A percentile compares a stretch with the other conserved stretches of the same genome.
Evolutionary conservation across 2,797 vertebrate species (phyloP).

Genomic region (Numenius phaeopus): DNA sequence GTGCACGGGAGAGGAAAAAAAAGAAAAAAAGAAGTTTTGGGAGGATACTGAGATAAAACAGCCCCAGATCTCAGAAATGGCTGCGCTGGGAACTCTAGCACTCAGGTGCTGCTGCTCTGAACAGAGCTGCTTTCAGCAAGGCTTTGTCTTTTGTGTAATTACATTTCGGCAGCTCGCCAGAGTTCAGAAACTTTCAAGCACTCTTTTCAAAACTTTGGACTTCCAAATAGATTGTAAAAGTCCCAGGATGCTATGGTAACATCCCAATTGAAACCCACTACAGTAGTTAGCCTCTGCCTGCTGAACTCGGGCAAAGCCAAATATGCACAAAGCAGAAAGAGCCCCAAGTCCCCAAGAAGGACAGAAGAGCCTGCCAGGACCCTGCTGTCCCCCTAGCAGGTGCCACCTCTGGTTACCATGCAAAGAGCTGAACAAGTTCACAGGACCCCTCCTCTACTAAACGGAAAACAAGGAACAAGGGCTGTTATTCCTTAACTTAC

Average conservation of each 20-base stretch:
- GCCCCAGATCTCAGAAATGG: neutral
- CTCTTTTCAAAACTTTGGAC: conserved; percentile 73
- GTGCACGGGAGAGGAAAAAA: neutral
- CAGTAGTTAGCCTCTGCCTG: conserved; percentile 30
- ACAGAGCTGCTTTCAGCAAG: conserved; percentile 44
- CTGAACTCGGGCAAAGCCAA: conserved; percentile 37
- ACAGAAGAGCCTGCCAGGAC: conserved; percentile 24
- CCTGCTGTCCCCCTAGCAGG: neutral
- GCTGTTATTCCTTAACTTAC: neutral
- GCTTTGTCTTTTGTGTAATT: conserved; percentile 72
- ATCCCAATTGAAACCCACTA: conserved; percentile 49
- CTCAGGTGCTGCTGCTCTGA: conserved; percentile 58
- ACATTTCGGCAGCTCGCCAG: conserved; percentile 57
- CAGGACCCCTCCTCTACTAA: neutral
- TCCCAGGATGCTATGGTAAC: conserved; percentile 68
- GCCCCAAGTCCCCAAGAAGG: neutral
- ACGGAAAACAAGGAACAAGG: neutral
- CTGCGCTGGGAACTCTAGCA: neutral
- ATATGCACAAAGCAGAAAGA: neutral
- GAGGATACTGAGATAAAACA: neutral
- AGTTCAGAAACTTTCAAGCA: conserved; percentile 75
- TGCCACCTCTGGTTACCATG: conserved; percentile 3
- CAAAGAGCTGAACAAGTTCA: neutral
- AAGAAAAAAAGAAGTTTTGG: neutral
- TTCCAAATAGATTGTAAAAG: conserved; percentile 67